A percentile compares a stretch with the other conserved stretches of the same genome.
phyloP scores from a whole-genome alignment of 1,140 invertebrate species.

The Phymorhynchus buccinoides region DNA sequence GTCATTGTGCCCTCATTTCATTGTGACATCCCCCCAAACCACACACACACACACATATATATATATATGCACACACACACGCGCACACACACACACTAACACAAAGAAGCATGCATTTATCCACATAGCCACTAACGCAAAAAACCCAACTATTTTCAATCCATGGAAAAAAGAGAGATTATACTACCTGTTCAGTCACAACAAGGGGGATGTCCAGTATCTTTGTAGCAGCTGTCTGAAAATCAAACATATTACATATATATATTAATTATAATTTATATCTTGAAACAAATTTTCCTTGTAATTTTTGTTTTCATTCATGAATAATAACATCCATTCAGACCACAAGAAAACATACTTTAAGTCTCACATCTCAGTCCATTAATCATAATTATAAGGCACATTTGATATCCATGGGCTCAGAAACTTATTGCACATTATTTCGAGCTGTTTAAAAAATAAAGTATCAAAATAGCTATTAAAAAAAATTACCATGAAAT shows the following conservation, averaged over 20 bases:
- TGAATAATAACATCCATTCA: no score
- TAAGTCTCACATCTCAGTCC: no score
- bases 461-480: no score
- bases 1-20: no score
- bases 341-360: no score
- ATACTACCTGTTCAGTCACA: slow-evolving; percentile 81
- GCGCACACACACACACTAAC: neutral
- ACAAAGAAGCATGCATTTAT: neutral
- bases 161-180: neutral
- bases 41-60: neutral
- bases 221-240: slow-evolving; percentile 78
- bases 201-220: slow-evolving; percentile 85
- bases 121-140: no score
- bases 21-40: neutral
- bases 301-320: neutral
- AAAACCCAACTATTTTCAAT: no score
- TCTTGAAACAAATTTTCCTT: neutral
- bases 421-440: no score
- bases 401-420: no score
- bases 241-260: slow-evolving; percentile 27
- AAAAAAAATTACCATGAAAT: no score
- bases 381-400: no score
- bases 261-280: neutral
- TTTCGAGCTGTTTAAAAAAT: no score
- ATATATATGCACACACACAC: neutral